Percentiles rank a stretch among this genome's conserved stretches.
These are phyloP conservation scores for Puntigrus tetrazona DNA, from an alignment of 2,113 vertebrate species.

Conservation along the genomic window DNA sequence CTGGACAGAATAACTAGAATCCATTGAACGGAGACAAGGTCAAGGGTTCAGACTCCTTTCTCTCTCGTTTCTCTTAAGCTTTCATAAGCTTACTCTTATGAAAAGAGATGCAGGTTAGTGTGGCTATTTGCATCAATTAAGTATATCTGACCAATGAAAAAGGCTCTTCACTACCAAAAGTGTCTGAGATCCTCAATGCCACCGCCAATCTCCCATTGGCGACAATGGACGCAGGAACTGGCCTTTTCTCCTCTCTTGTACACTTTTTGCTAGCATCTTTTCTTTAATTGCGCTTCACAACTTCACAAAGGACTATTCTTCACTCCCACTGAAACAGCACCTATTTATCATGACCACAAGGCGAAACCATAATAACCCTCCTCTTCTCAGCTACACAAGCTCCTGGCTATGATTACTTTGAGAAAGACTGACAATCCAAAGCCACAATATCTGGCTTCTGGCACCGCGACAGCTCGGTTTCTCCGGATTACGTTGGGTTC, in stretches of 20 bases:
- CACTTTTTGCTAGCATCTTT: conserved; percentile 4
- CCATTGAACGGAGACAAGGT: background rate
- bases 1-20: conserved; percentile 5
- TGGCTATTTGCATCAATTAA: background rate
- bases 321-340: conserved; percentile 14
- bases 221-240: background rate
- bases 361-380: conserved; percentile 44
- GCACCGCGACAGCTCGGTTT: background rate
- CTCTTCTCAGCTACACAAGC: conserved; percentile 32
- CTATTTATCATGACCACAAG: conserved; percentile 40
- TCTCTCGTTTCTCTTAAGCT: background rate
- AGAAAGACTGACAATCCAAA: conserved; percentile 41
- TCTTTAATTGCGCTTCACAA: conserved; percentile 20
- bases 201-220: background rate
- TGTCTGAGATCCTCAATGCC: conserved; percentile 12
- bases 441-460: conserved; percentile 31
- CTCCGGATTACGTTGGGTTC: conserved; percentile 30
- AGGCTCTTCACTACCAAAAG: background rate
- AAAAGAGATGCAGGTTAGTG: background rate
- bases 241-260: background rate
- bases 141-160: background rate
- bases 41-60: background rate
- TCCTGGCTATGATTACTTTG: conserved; percentile 50
- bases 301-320: conserved; percentile 36
- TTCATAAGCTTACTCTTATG: background rate